Evolutionary conservation across 2,888 invertebrate genomes (phyloP), one percentile per base, ranked within the genome.

Genomic region (Amblyjoppa proteus): DNA sequence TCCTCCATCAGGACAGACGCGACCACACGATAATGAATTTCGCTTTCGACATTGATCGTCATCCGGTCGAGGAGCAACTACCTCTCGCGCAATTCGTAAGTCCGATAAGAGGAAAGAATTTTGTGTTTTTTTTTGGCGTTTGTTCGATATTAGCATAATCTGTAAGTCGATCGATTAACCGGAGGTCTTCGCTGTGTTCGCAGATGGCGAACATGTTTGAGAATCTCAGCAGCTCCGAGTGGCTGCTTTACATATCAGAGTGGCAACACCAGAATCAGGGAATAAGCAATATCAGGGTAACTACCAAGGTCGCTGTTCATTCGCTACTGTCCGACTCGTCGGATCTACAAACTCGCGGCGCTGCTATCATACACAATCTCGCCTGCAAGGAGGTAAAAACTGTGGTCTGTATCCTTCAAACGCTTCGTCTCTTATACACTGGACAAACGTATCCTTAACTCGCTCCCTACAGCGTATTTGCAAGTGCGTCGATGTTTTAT

Each of bases 351-450:
- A 97, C 97, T 88, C 95, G 96, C 87, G 98, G 98, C 87, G 96
- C 97, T 1, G 98, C 98, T 90, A 97, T 98, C 88, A 96, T 98
- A 90, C 97, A 98, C 95, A 98, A 98, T 95, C 95, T 98, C 91
- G 98, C 98, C 94, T 97, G 97, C 96, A 98, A 98, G 97, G 98
- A 98, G 97, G 98, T 98, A 96, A 98, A 98, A 96, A 97, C 98
- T 94, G 98, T 98, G 97, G 98, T 98, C 97, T 96, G 98, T 97
- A 97, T 96, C 96, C 87, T 83, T 80, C 71, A 64, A 77, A 76
- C 53, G 83, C 83, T 84, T 81, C 81, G 84, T 68, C 77, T 74
- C 64, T 71, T 64, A 49, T 49, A 49, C 13, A 49, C 0, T 16
- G 45, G 45, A 49, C 45, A 49, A 49, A 49, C 16, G 45, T 49